These are phyloP conservation scores for Chloroclystis v-ata DNA, from an alignment of 2,888 invertebrate species.

Conservation along the genomic window DNA sequence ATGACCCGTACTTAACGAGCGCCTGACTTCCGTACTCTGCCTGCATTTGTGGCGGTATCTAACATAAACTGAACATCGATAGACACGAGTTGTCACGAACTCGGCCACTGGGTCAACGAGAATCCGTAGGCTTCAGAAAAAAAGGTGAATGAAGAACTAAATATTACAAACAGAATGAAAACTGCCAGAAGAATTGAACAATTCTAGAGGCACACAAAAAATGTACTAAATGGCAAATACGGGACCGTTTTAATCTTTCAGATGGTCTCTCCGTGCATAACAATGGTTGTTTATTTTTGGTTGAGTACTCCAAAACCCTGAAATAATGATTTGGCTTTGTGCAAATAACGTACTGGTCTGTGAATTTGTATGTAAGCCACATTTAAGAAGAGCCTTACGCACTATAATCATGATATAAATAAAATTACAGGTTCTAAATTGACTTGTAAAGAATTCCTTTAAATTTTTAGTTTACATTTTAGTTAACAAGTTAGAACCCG, in stretches of 20 bases:
- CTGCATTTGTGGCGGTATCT: conserved; percentile 22
- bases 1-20: conserved; percentile 16
- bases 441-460: no score
- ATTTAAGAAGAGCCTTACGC: no score
- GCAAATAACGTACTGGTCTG: no score
- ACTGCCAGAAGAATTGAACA: conserved; percentile 1
- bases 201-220: conserved; percentile 2
- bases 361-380: no score
- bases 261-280: neutral
- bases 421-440: no score
- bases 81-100: conserved; percentile 59
- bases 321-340: no score
- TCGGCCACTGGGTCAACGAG: conserved; percentile 66
- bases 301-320: no score
- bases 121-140: conserved; percentile 22
- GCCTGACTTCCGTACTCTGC: conserved; percentile 30
- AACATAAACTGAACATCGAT: conserved; percentile 30
- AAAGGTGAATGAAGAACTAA: conserved; percentile 16
- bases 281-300: no score
- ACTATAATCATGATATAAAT: no score
- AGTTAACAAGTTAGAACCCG: no score
- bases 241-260: neutral
- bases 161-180: conserved; percentile 14
- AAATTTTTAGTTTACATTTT: no score
- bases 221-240: neutral